These are phyloP conservation scores for Tetramorium parvispinum DNA, from an alignment of 1,140 invertebrate species.

Conservation along the genomic window DNA sequence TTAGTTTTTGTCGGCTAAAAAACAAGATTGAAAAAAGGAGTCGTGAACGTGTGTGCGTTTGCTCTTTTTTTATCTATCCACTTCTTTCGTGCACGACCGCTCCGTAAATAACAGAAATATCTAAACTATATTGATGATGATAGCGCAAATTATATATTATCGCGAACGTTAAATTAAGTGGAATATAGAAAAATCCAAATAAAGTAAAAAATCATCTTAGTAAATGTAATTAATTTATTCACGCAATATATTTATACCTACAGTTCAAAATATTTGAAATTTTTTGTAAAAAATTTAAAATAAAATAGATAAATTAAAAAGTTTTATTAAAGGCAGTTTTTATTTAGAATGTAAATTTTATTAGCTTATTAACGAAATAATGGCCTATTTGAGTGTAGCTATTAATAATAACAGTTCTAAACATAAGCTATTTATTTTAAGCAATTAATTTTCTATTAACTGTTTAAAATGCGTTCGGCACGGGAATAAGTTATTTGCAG, in stretches of 20 bases:
- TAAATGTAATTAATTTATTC: background rate
- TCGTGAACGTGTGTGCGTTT: no score
- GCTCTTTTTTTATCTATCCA: no score
- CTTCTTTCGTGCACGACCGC: no score
- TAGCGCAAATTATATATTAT: background rate
- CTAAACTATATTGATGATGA: background rate
- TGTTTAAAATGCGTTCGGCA: background rate
- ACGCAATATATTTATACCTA: background rate
- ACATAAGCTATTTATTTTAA: background rate
- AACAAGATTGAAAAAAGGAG: no score
- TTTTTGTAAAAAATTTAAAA: background rate
- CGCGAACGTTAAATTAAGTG: background rate
- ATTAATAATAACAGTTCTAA: background rate
- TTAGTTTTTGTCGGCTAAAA: no score
- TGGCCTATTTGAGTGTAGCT: background rate
- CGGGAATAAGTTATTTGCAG: background rate
- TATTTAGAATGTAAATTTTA: background rate
- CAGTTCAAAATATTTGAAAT: background rate
- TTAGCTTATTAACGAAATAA: background rate
- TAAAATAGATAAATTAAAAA: constrained; percentile 1
- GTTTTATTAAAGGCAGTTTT: background rate
- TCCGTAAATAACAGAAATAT: no score
- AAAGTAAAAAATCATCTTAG: background rate
- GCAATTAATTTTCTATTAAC: background rate
- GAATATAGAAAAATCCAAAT: background rate